Evolutionary conservation across 2,888 invertebrate species (phyloP), one percentile per base, ranked within the genome.

Genomic region (Dromius quadrimaculatus): DNA sequence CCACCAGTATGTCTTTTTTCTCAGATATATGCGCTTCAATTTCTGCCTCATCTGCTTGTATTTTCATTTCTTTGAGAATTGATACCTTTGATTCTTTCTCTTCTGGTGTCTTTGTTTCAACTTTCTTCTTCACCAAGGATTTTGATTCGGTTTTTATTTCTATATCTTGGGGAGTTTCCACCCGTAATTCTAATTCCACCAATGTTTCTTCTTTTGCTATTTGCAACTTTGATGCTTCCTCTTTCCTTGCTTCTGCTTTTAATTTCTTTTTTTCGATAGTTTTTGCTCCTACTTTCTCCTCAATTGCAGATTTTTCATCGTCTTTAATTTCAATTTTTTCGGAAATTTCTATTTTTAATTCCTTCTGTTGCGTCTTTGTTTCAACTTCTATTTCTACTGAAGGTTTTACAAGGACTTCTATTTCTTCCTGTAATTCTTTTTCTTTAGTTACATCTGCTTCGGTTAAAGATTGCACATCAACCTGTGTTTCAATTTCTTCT

Each of bases 171-270:
- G 54, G 71, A 66, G 11, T 57, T 43, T 36, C 19, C 22, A 62
- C 32, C n/a, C n/a, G n/a, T n/a, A 11, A 6, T 15, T 41, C 15
- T 8, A 41, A 15, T 15, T 41, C 41, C 11, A n/a, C 45, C 54
- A 43, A 45, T 47, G 70, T 63, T 61, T 72, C 62, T 71, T 69
- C 72, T 68, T 72, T 41, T 6, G 17, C 13, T 41, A n/a, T n/a
- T n/a, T 41, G 2, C 15, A 11, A 15, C 41, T 15, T 41, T 41
- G n/a, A n/a, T 45, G 72, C 68, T 68, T 75, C 75, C 4, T 74
- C 19, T 59, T 74, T 74, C 2, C 13, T 41, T 41, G 13, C 13
- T 71, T 73, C 72, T 9, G 68, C 65, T 41, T 71, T 63, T 64
- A 63, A 71, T 15, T 2, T 57, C 66, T 70, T 71, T 9, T 34